phyloP scores from a whole-genome alignment of 2,888 invertebrate genomes.

The Acanthococcus lagerstroemiae region DNA sequence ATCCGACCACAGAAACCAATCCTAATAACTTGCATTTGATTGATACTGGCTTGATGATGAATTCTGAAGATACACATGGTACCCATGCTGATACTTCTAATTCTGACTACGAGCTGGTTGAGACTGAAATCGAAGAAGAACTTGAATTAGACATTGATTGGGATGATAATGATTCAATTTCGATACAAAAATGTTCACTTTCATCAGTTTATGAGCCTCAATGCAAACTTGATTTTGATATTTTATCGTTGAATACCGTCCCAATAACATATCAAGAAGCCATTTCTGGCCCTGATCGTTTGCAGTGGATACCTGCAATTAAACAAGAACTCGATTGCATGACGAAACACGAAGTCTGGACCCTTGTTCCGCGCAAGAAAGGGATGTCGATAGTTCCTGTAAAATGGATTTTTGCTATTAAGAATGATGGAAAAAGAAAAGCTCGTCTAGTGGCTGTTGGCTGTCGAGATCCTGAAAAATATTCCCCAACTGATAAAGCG shows the following conservation, averaged over 20 bases:
- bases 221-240: not conserved
- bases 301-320: not conserved
- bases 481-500: not conserved
- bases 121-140: not conserved
- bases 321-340: not conserved
- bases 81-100: not conserved
- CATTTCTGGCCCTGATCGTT: not conserved
- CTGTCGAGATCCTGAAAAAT: not conserved
- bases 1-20: no score
- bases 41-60: no score
- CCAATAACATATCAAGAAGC: not conserved
- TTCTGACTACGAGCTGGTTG: not conserved
- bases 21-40: no score
- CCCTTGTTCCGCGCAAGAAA: not conserved
- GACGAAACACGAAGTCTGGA: not conserved
- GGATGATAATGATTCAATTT: not conserved
- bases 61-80: not conserved
- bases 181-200: not conserved
- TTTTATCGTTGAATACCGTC: not conserved
- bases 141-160: not conserved
- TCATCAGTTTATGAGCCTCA: not conserved
- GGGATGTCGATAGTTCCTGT: not conserved
- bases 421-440: not conserved
- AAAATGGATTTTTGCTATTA: slow-evolving; percentile 4
- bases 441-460: not conserved